Evolutionary conservation across 1,140 invertebrate genomes (phyloP), one percentile per base, ranked within the genome.

Genomic region (Drosophila bifasciata): DNA sequence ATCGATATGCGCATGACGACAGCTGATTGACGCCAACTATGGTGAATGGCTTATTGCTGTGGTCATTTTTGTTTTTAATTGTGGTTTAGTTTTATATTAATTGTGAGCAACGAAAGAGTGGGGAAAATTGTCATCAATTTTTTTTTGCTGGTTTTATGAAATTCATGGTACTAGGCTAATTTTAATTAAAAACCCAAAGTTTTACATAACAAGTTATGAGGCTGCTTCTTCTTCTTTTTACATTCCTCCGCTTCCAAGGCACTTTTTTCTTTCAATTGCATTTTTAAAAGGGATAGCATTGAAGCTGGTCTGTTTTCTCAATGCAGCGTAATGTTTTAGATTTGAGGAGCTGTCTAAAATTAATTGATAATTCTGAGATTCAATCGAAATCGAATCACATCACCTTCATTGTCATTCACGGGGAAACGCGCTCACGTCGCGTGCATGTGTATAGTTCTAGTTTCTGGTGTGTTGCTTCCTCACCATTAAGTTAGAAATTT

Each of bases 401-500:
- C 32, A 13, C 32, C 5, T 11, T 36, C 32, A 36, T 36, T 41
- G 59, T 11, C 68, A 68, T 81, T 81, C 79, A 48, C 15, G 23
- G 3, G 17, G 63, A 41, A 28, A 39, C 72, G 78, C 53, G 21
- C 5, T 17, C 60, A 48, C 53, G 23, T 46, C 6, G 21, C 36
- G 44, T 76, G 61, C 55, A 76, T 81, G 71, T 67, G 66, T 63
- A 64, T 75, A 50, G 52, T 64, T 61, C 55, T 61, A 57, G 44
- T 60, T 59, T 21, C 43, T 46, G 41, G 63, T 79, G 59, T 74
- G 72, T 76, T 79, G 72, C 72, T 60, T 73, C 80, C 60, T 80
- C 77, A 72, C 72, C 60, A 61, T 83, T 73, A 71, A 81, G 63
- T 74, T 76, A 63, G 70, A 67, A 77, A 69, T 66, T 84, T 61